A percentile compares a stretch with the other conserved stretches of the same genome.
These are phyloP conservation scores for Acleris laterana DNA, from an alignment of 2,888 invertebrate species.

Conservation along the genomic window DNA sequence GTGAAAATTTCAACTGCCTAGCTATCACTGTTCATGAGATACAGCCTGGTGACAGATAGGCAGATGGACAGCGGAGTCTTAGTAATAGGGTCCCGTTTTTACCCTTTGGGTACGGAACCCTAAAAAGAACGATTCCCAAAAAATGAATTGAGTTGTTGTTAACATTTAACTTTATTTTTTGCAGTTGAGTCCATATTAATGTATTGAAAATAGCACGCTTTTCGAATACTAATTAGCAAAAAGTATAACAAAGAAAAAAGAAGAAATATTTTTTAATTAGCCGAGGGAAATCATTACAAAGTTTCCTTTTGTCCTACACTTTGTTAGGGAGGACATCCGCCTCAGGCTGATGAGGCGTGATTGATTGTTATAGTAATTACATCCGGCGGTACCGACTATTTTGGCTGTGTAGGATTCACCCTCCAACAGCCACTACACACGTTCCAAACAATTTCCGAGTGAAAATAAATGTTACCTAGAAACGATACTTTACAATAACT, in stretches of 20 bases:
- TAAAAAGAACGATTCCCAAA: too few relatives aligned
- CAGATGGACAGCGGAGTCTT: too few relatives aligned
- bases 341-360: slow-evolving; percentile 25
- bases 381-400: slow-evolving; percentile 8
- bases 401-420: slow-evolving; percentile 4
- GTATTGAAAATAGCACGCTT: too few relatives aligned
- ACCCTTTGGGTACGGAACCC: too few relatives aligned
- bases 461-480: slow-evolving; percentile 18
- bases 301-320: slow-evolving; percentile 29
- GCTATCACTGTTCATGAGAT: too few relatives aligned
- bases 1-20: too few relatives aligned
- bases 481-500: slow-evolving; percentile 20
- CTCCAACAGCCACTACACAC: slow-evolving; percentile 4
- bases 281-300: slow-evolving; percentile 17
- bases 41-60: too few relatives aligned
- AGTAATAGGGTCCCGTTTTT: too few relatives aligned
- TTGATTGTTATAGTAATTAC: slow-evolving; percentile 31
- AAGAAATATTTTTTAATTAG: slow-evolving; percentile 24
- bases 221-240: neutral
- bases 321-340: slow-evolving; percentile 29
- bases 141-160: too few relatives aligned
- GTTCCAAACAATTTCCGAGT: slow-evolving; percentile 21
- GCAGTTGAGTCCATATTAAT: neutral
- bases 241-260: neutral
- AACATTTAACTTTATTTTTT: neutral